phyloP scores from a whole-genome alignment of 2,888 invertebrate genomes.

The Parnassius smintheus region DNA sequence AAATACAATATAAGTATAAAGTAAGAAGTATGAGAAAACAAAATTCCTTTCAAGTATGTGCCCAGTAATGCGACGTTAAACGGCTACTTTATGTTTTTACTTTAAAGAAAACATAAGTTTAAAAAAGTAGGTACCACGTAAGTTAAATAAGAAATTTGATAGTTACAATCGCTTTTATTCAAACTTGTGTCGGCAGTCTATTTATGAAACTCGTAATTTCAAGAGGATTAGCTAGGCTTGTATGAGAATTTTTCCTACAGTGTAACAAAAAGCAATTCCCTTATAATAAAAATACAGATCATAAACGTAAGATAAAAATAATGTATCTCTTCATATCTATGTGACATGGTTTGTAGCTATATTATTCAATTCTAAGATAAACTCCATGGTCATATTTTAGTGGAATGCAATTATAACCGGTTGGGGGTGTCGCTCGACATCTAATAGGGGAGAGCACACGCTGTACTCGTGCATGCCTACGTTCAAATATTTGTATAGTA shows the following conservation, averaged over 20 bases:
- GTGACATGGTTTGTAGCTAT: slow-evolving; percentile 20
- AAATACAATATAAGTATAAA: no score
- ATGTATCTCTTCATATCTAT: slow-evolving; percentile 17
- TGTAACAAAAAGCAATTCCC: slow-evolving; percentile 3
- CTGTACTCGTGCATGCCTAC: slow-evolving; percentile 50
- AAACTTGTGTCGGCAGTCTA: no score
- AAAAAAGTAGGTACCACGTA: no score
- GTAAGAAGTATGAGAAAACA: no score
- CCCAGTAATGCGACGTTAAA: no score
- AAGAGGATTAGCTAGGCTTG: no score
- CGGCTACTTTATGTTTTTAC: no score
- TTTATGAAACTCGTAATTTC: no score
- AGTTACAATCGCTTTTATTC: no score
- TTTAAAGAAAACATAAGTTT: no score
- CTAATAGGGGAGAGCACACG: slow-evolving; percentile 56
- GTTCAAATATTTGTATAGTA: slow-evolving; percentile 56
- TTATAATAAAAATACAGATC: slow-evolving; percentile 9
- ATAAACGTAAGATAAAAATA: slow-evolving; percentile 21
- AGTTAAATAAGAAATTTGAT: no score
- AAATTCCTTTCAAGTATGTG: no score
- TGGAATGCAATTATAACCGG: slow-evolving; percentile 77
- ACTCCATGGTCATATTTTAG: slow-evolving; percentile 65
- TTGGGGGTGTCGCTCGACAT: slow-evolving; percentile 55
- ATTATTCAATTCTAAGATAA: slow-evolving; percentile 28
- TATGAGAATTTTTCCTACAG: slow-evolving; percentile 5